Evolutionary conservation across 2,113 vertebrate genomes (phyloP), one percentile per base, ranked within the genome.

Genomic region (Raja brachyura): DNA sequence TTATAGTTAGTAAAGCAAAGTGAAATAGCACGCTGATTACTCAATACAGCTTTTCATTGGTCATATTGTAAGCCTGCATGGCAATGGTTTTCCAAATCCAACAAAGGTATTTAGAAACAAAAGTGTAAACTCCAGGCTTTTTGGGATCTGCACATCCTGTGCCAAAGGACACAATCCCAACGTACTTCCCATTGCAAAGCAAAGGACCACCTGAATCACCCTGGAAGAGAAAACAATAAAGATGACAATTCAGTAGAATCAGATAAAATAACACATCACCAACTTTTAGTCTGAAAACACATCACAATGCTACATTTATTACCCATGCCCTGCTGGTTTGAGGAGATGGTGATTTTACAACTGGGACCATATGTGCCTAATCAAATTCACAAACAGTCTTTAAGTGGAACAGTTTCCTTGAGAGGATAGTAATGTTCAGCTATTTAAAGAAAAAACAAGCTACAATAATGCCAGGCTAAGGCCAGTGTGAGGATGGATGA

Each of bases 121-220:
- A 22, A 59, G 93, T 93, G 28, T 93, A 93, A 39, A 93, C 22
- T 0, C 93, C 93, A 18, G 93, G 93, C 18, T 93, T 76, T 48
- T 59, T 78, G 70, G 93, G 18, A 63, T 31, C 1, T 59, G 33
- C 54, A 78, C 74, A 93, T 76, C 48, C 54, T 0, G 0, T 0
- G 1, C 93, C 93, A 18, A 25, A 93, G 48, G 93, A 93, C 70
- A 76, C 74, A 31, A 93, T 93, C 28, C 93, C 93, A 3, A 0
- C 78, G 56, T 78, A 93, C 20, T 11, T 78, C 8, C 39, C 39
- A 0, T 48, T 33, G 48, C 93, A 93, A 39, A 76, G 59, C 28
- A 93, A 61, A 33, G 93, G 93, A 3, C 93, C 93, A 20, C 93
- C 93, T 63, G 93, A 93, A 76, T 93, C 93, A 11, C 93, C 93